These are phyloP conservation scores for Pristionchus fissidentatus DNA, from an alignment of 2,888 invertebrate species.

Conservation along the genomic window DNA sequence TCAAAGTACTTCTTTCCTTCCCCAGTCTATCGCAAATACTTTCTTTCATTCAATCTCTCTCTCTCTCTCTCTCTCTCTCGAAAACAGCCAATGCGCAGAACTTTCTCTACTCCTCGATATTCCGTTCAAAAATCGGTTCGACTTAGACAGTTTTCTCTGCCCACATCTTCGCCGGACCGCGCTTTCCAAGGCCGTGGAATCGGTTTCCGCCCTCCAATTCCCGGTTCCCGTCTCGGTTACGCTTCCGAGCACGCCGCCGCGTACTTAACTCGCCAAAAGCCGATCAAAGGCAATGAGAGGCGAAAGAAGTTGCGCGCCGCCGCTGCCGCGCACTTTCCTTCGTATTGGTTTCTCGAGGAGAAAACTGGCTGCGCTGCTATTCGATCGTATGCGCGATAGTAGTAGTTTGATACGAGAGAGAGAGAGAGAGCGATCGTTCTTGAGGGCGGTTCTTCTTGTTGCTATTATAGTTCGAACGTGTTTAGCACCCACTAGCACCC, in stretches of 20 bases:
- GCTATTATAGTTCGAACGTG: neutral
- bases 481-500: neutral
- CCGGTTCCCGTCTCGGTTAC: neutral
- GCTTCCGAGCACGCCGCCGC: conserved; percentile 27
- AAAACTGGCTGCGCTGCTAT: conserved; percentile 6
- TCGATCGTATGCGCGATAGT: no score
- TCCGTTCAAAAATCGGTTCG: no score
- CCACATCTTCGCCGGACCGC: neutral
- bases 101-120: no score
- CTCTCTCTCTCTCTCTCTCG: neutral
- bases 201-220: conserved; percentile 33
- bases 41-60: no score
- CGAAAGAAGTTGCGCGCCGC: neutral
- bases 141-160: neutral
- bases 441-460: neutral
- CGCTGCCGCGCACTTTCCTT: conserved; percentile 37
- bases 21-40: neutral
- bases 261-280: conserved; percentile 1
- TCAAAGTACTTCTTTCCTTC: neutral
- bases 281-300: conserved; percentile 10
- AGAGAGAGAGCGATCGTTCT: neutral
- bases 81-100: no score
- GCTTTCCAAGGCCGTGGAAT: conserved; percentile 18
- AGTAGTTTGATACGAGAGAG: no score
- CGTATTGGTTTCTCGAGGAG: conserved; percentile 5